phyloP scores from a whole-genome alignment of 2,797 vertebrate species.

The Enteromius paludinosus region DNA sequence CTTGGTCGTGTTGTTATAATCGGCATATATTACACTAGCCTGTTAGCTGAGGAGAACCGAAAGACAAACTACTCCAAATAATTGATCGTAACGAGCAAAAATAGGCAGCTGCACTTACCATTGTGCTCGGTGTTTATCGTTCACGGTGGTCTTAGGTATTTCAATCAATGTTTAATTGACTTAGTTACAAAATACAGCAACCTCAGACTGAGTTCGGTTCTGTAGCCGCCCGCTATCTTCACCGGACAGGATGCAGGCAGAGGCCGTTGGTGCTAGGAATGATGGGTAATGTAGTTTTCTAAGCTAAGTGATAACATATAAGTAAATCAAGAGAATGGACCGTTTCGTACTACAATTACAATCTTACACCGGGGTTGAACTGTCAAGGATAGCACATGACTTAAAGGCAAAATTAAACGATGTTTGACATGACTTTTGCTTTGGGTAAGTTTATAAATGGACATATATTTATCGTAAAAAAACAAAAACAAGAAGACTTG shows the following conservation, averaged over 20 bases:
- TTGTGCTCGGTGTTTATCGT: constrained; percentile 10
- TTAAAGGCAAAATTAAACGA: constrained; percentile 11
- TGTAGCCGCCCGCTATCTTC: constrained; percentile 65
- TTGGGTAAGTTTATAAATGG: not conserved
- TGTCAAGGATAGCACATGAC: constrained; percentile 32
- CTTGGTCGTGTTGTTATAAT: constrained; percentile 29
- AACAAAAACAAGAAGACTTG: not conserved
- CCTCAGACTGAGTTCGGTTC: not conserved
- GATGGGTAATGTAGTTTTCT: constrained; percentile 70
- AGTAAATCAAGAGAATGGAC: accelerated
- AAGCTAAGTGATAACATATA: accelerated
- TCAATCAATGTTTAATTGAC: constrained; percentile 9
- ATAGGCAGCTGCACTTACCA: constrained; percentile 37
- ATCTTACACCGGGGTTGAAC: constrained; percentile 2
- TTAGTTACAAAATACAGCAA: not conserved
- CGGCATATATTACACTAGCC: not conserved
- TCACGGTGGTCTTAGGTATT: not conserved
- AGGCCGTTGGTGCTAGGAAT: constrained; percentile 46
- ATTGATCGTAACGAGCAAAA: not conserved
- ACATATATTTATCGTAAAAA: not conserved
- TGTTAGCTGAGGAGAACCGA: constrained; percentile 15
- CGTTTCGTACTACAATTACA: constrained; percentile 72
- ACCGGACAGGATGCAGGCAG: constrained; percentile 61
- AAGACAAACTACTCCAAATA: not conserved
- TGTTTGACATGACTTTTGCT: not conserved